A percentile compares a stretch with the other conserved stretches of the same genome.
Conservation (phyloP, 2,113 vertebrate species). For the Himantopus leucocephalus region DNA sequence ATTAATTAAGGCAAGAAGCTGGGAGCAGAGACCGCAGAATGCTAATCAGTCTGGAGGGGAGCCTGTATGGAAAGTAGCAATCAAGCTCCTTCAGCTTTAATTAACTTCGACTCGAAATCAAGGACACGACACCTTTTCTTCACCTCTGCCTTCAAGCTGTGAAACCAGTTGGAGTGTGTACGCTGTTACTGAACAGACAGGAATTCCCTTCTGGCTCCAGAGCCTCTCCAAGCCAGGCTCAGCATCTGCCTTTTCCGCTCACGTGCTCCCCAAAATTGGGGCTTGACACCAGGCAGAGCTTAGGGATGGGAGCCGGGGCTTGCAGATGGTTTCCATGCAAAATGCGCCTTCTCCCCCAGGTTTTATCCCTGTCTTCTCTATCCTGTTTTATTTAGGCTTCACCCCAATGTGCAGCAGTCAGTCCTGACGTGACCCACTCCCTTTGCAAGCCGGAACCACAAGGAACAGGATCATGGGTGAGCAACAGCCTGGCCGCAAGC, state of each 20-base stretch:
- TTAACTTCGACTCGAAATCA: neutral
- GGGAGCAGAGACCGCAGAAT: neutral
- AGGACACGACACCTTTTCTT: neutral
- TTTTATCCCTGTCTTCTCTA: neutral
- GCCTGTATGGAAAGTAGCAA: neutral
- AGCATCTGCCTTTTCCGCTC: neutral
- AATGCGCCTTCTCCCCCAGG: neutral
- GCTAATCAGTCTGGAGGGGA: neutral
- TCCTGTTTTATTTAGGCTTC: neutral
- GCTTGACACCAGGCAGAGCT: neutral
- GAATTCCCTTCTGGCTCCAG: neutral
- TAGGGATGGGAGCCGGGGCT: neutral
- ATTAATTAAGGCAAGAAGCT: slow-evolving; percentile 16
- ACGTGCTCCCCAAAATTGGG: fast-evolving
- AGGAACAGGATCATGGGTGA: neutral
- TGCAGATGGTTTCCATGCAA: neutral
- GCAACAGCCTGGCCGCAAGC: fast-evolving
- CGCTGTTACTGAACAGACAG: neutral
- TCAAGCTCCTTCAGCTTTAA: neutral
- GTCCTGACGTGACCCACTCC: neutral
- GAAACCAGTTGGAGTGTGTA: neutral
- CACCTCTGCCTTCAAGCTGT: neutral
- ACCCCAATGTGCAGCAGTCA: neutral
- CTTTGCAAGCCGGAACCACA: neutral
- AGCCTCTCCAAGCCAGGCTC: neutral